Evolutionary conservation across 2,888 invertebrate genomes (phyloP).

Genomic region (Ormyrus rosae): DNA sequence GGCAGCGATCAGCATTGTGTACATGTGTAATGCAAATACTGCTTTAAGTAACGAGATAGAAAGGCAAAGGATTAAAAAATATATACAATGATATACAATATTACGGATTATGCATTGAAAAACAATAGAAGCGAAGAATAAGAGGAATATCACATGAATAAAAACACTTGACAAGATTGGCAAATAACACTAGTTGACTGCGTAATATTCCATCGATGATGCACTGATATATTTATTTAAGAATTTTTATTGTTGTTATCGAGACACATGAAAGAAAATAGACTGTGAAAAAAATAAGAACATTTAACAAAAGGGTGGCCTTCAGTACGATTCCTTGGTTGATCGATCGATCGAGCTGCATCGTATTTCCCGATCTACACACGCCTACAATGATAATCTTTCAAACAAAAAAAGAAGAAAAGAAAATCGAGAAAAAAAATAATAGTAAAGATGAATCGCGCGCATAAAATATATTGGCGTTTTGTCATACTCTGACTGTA

Average conservation of each 20-base stretch:
- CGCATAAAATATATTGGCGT: conserved; percentile 58
- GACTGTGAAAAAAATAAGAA: conserved; percentile 74
- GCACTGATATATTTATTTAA: conserved; percentile 73
- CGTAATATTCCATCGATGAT: conserved; percentile 73
- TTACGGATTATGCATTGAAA: conserved; percentile 26
- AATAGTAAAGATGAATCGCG: conserved; percentile 50
- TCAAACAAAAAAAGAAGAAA: conserved; percentile 48
- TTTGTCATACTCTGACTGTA: conserved; percentile 59
- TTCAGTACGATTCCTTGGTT: conserved; percentile 74
- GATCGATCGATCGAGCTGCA: conserved; percentile 69
- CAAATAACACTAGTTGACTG: conserved; percentile 64
- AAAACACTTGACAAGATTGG: conserved; percentile 49
- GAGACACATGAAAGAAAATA: conserved; percentile 71
- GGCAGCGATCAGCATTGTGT: conserved; percentile 67
- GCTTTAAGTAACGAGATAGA: conserved; percentile 61
- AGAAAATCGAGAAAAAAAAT: conserved; percentile 30
- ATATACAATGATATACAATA: conserved; percentile 54
- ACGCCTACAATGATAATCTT: conserved; percentile 57
- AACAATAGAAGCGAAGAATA: conserved; percentile 35
- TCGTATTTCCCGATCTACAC: conserved; percentile 64
- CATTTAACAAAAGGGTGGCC: conserved; percentile 74
- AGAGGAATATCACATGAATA: conserved; percentile 41
- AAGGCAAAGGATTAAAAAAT: conserved; percentile 46
- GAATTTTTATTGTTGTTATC: conserved; percentile 75
- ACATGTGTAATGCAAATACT: conserved; percentile 69